Conservation (phyloP, 2,797 vertebrate species). For the Eremophila alpestris region DNA sequence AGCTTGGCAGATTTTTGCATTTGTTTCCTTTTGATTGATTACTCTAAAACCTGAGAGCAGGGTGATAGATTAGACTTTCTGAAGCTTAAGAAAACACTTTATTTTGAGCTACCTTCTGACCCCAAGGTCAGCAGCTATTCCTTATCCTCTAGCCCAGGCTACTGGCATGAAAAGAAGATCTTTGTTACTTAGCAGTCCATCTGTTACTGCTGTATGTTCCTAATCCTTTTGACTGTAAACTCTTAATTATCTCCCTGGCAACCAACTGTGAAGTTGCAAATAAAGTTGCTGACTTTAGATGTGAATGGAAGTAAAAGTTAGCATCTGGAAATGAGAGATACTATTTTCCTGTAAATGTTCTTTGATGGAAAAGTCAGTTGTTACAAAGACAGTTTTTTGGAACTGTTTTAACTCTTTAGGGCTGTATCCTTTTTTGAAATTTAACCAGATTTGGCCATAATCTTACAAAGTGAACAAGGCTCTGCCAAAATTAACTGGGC, state of each 20-base stretch:
- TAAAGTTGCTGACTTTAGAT: background rate
- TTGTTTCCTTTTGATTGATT: background rate
- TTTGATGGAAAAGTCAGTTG: background rate
- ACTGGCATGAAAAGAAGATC: background rate
- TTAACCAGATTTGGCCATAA: background rate
- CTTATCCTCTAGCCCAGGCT: background rate
- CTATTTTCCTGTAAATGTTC: background rate
- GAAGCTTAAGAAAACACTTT: background rate
- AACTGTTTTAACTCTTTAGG: background rate
- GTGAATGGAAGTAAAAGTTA: background rate
- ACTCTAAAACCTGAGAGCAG: background rate
- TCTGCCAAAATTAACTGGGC: background rate
- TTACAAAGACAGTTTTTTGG: background rate
- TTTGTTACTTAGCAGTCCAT: constrained; percentile 39
- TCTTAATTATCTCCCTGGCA: background rate
- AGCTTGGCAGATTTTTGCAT: background rate
- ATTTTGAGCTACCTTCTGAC: background rate
- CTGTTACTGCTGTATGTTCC: constrained; percentile 21
- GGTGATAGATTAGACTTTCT: background rate
- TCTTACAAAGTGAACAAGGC: background rate
- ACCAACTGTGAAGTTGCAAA: background rate
- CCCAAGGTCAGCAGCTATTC: background rate
- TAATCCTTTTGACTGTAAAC: background rate
- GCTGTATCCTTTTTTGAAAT: background rate
- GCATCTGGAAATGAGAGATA: background rate